Base-by-base conservation (phyloP, 2,113 vertebrate genomes). In the Nesospiza acunhae region DNA sequence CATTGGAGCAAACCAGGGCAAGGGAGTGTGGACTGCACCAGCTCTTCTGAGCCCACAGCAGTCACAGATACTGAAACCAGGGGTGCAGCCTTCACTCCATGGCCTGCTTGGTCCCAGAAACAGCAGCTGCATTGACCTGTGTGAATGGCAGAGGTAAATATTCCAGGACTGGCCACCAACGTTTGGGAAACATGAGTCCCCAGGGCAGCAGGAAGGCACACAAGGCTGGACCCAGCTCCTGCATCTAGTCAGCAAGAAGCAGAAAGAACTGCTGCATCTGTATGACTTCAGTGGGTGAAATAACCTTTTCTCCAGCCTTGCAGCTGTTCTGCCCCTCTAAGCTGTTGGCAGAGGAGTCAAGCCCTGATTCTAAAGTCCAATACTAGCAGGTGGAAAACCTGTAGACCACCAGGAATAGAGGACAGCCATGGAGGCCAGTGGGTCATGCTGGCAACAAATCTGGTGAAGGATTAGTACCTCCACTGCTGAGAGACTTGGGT, bases 221-320 rank as follows among this genome's bases (percentile, higher is more conserved):
- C 6, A 30, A 56, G 64, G 35, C 49, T 77, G 72, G 18, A 35
- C 42, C 15, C 42, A 50, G 47, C 23, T 42, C 9, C 16, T 62
- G 42, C 28, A 9, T 37, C 53, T 81, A 27, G 15, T 53, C 31
- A 49, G 27, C 0, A 0, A n/a, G 31, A 56, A 69, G 42, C 69
- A 69, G 76, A 56, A 56, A 33, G 31, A 42, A 11, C 31, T 55
- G 28, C 35, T 62, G 22, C 20, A 18, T 49, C 69, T n/a, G 5
- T 37, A 8, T 0, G 0, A 33, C 62, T 56, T 17, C 4, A 4
- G 0, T 37, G 60, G 18, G 18, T 62, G 8, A 62, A 91, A 49
- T 42, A 74, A 62, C 27, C n/a, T 28, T 55, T 75, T 55, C 35
- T 87, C 19, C 69, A 39, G 69, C 14, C 19, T 31, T 59, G 77